These are phyloP conservation scores for Rhinichthys osculus DNA, from an alignment of 2,797 vertebrate species.

Conservation along the genomic window DNA sequence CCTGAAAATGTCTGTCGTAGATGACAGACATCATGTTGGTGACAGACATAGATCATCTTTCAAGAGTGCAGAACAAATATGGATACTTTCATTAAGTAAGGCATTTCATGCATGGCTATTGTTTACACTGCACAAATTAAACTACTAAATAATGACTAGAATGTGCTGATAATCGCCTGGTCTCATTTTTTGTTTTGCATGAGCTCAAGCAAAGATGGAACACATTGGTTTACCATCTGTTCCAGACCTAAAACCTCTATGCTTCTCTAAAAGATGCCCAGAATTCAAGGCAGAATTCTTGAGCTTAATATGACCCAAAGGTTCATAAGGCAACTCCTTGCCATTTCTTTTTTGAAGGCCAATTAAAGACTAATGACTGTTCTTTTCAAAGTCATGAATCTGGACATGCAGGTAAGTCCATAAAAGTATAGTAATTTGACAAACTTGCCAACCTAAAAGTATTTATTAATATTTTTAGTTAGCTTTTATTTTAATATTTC, in stretches of 20 bases:
- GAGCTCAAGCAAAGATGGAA: neutral
- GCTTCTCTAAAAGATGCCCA: neutral
- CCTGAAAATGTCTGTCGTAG: neutral
- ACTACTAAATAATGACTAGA: neutral
- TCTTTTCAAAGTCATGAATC: conserved; percentile 11
- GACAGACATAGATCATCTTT: neutral
- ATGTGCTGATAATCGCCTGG: neutral
- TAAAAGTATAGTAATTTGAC: neutral
- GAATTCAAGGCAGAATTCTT: neutral
- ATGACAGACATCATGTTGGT: too few relatives aligned
- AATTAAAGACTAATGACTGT: neutral
- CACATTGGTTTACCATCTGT: conserved; percentile 4
- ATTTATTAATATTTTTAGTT: too few relatives aligned
- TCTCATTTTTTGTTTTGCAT: neutral
- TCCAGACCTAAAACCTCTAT: neutral
- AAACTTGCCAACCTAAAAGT: too few relatives aligned
- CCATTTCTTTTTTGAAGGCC: neutral
- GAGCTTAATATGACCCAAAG: neutral
- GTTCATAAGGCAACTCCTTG: neutral
- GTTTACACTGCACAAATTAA: neutral
- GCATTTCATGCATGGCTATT: neutral
- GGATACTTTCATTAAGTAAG: neutral
- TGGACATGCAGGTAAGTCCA: neutral
- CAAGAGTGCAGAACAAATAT: neutral
- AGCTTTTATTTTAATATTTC: neutral